Percentiles rank a stretch among this genome's conserved stretches.
These are phyloP conservation scores for Axea sp. DNA, from an alignment of 2,888 invertebrate genomes.

Conservation along the genomic window DNA sequence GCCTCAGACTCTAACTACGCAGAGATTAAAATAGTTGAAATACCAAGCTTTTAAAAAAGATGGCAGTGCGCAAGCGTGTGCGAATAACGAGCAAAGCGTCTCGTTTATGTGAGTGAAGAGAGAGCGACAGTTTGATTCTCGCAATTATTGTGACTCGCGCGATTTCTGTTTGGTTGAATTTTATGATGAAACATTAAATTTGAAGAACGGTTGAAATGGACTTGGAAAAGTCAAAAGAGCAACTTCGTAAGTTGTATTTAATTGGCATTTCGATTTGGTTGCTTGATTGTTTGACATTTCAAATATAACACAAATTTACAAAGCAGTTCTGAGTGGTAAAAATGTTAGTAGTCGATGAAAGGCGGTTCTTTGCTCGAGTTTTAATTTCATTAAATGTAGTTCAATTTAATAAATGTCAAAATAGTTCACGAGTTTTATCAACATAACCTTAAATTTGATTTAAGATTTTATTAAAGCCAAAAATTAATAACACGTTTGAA, in stretches of 20 bases:
- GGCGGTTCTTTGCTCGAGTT: too few relatives aligned
- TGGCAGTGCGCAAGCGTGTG: constrained; percentile 35
- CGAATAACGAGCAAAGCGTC: constrained; percentile 39
- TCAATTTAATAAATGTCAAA: too few relatives aligned
- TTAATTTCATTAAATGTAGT: too few relatives aligned
- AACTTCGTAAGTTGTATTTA: constrained; percentile 5
- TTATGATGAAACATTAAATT: not conserved
- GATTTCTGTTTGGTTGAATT: not conserved
- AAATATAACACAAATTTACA: too few relatives aligned
- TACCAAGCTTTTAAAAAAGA: constrained; percentile 42
- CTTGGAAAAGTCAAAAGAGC: not conserved
- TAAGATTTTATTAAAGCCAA: too few relatives aligned
- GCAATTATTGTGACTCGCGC: constrained; percentile 1
- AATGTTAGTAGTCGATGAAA: too few relatives aligned
- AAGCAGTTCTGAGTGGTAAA: too few relatives aligned
- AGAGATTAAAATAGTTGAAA: constrained; percentile 50
- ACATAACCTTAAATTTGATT: too few relatives aligned
- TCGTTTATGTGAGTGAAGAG: constrained; percentile 6
- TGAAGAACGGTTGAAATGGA: not conserved
- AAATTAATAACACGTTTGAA: too few relatives aligned
- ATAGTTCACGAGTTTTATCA: too few relatives aligned
- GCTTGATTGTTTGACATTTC: constrained; percentile 66
- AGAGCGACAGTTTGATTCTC: constrained; percentile 12
- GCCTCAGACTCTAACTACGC: not conserved
- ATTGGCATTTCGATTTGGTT: not conserved